Evolutionary conservation across 2,888 invertebrate genomes (phyloP).

Genomic region (Hirtodrosophila alboralis): DNA sequence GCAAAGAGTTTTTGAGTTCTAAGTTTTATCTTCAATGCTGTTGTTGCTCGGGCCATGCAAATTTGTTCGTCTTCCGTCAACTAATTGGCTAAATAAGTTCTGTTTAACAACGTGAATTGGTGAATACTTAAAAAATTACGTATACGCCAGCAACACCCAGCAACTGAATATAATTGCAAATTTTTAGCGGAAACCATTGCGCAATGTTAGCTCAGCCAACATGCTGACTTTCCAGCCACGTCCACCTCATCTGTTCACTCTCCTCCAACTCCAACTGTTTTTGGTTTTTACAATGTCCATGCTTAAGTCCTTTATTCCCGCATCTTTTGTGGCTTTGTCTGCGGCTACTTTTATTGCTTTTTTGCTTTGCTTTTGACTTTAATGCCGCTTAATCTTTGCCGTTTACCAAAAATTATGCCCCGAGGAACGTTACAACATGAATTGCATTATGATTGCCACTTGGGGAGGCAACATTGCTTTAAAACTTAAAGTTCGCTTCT

Average conservation of each 20-base stretch:
- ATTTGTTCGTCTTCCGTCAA: constrained; percentile 41
- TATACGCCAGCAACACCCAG: constrained; percentile 37
- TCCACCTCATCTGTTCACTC: constrained; percentile 5
- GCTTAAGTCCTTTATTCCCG: constrained; percentile 42
- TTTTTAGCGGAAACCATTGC: constrained; percentile 54
- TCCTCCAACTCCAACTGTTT: constrained; percentile 7
- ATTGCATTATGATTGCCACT: constrained; percentile 72
- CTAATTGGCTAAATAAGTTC: constrained; percentile 70
- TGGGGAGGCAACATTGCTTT: constrained; percentile 6
- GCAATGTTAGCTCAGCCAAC: constrained; percentile 40
- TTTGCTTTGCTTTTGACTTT: constrained; percentile 63
- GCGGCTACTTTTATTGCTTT: constrained; percentile 65
- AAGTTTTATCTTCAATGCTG: constrained; percentile 13
- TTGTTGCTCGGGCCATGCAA: constrained; percentile 26
- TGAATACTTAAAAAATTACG: constrained; percentile 44
- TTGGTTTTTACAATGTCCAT: constrained; percentile 45
- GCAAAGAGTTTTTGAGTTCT: constrained; percentile 26
- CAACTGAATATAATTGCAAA: constrained; percentile 64
- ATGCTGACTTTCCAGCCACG: constrained; percentile 8
- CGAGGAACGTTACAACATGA: constrained; percentile 66
- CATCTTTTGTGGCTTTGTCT: constrained; percentile 71
- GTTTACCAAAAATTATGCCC: constrained; percentile 76
- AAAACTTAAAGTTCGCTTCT: constrained; percentile 20
- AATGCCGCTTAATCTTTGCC: constrained; percentile 73
- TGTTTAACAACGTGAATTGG: constrained; percentile 38